A percentile compares a stretch with the other conserved stretches of the same genome.
Conservation (phyloP, 1,140 invertebrate species). For the Mylabris phalerata region DNA sequence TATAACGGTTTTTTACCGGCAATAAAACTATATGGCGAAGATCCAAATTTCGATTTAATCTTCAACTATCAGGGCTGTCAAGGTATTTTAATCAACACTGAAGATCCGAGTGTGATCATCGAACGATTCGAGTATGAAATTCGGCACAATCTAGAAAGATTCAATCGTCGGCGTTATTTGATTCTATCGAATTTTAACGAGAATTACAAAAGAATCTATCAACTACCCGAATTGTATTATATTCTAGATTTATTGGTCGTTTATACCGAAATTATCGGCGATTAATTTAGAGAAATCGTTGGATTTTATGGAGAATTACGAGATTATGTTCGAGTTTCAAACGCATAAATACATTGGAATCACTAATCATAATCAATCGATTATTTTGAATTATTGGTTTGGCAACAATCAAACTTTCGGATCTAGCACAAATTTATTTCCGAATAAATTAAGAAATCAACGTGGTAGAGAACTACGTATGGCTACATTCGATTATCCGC, state of each 20-base stretch:
- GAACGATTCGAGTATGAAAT: constrained; percentile 25
- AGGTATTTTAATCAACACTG: constrained; percentile 22
- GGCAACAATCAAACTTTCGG: constrained; percentile 22
- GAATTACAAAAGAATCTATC: constrained; percentile 20
- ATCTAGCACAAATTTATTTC: constrained; percentile 25
- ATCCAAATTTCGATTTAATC: constrained; percentile 9
- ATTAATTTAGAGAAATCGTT: not conserved
- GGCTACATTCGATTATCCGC: constrained; percentile 30
- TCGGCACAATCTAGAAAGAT: constrained; percentile 19
- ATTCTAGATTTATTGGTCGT: constrained; percentile 24
- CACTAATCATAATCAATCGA: constrained; percentile 7
- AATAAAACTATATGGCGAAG: constrained; percentile 6
- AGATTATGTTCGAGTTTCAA: constrained; percentile 14
- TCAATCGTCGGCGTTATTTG: constrained; percentile 29
- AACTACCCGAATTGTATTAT: constrained; percentile 17
- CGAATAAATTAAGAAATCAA: constrained; percentile 32
- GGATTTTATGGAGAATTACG: not conserved
- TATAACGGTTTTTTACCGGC: constrained; percentile 13
- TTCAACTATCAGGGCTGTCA: constrained; percentile 30
- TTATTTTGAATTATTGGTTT: constrained; percentile 31
- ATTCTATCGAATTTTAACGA: constrained; percentile 15
- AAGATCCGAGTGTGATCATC: constrained; percentile 15
- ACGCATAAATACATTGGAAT: constrained; percentile 30
- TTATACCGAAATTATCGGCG: not conserved
- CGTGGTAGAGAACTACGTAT: constrained; percentile 21